Conservation (phyloP, 64 coral and sea anemone genomes). For the Actinia equina region DNA sequence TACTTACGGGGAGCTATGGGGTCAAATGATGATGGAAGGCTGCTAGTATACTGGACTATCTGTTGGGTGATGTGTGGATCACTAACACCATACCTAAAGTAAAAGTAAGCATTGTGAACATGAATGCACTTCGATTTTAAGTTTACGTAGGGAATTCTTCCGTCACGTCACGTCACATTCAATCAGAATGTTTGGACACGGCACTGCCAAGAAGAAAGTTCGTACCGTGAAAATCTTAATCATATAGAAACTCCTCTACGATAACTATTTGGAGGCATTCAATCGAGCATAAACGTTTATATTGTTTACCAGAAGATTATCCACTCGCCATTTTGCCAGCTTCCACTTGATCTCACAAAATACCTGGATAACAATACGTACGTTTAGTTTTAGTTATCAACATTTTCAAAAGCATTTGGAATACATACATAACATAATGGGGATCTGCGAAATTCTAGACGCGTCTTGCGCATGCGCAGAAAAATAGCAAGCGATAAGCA, state of each 20-base stretch:
- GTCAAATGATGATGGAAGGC: constrained; percentile 77
- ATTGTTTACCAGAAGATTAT: constrained; percentile 87
- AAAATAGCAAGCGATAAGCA: too few relatives aligned
- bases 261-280: not conserved
- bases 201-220: too few relatives aligned
- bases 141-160: too few relatives aligned
- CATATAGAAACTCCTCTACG: too few relatives aligned
- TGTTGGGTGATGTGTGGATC: constrained; percentile 63
- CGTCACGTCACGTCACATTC: too few relatives aligned
- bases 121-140: too few relatives aligned
- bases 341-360: constrained; percentile 75
- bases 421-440: not conserved
- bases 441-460: too few relatives aligned
- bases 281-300: not conserved
- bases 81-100: constrained; percentile 75
- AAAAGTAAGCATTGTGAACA: not conserved
- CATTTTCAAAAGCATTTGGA: too few relatives aligned
- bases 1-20: constrained; percentile 88
- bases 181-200: too few relatives aligned
- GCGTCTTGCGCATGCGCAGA: too few relatives aligned
- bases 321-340: constrained; percentile 60
- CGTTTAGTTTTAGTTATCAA: too few relatives aligned
- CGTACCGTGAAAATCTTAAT: too few relatives aligned
- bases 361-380: constrained; percentile 40
- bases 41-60: constrained; percentile 47